Percentiles rank a stretch among this genome's conserved stretches.
Conservation (phyloP, 1,140 invertebrate species). For the Thalassaphorura encarpata region DNA sequence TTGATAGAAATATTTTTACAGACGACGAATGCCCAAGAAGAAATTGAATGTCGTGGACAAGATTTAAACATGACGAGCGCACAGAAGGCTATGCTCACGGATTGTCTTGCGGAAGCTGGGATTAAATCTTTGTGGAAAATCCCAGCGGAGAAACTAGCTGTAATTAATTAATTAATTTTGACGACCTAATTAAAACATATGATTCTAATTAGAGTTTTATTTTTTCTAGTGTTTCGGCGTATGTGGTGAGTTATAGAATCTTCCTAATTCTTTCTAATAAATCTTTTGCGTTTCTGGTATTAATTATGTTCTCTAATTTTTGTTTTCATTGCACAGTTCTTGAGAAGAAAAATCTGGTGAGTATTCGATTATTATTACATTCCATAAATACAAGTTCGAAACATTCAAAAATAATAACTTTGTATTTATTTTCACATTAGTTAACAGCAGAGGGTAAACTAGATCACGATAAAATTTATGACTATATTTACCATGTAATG, state of each 20-base stretch:
- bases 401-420: background rate
- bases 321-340: too few relatives aligned
- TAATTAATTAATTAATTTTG: too few relatives aligned
- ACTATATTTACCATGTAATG: conserved; percentile 14
- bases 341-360: conserved; percentile 9
- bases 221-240: conserved; percentile 14
- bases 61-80: conserved; percentile 9
- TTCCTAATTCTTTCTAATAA: too few relatives aligned
- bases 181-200: too few relatives aligned
- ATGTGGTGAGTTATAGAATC: too few relatives aligned
- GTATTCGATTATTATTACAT: background rate
- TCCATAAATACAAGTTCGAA: background rate
- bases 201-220: too few relatives aligned
- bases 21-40: conserved; percentile 1
- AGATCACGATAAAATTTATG: conserved; percentile 17
- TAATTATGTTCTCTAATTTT: too few relatives aligned
- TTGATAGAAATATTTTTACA: too few relatives aligned
- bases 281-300: too few relatives aligned
- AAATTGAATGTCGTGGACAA: background rate
- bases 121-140: conserved; percentile 14
- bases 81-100: conserved; percentile 5
- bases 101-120: conserved; percentile 2
- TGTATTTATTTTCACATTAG: background rate
- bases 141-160: conserved; percentile 5
- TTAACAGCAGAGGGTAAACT: background rate